Evolutionary conservation across 2,888 invertebrate genomes (phyloP), one percentile per base, ranked within the genome.

Genomic region (Lordiphosa fenestrarum): DNA sequence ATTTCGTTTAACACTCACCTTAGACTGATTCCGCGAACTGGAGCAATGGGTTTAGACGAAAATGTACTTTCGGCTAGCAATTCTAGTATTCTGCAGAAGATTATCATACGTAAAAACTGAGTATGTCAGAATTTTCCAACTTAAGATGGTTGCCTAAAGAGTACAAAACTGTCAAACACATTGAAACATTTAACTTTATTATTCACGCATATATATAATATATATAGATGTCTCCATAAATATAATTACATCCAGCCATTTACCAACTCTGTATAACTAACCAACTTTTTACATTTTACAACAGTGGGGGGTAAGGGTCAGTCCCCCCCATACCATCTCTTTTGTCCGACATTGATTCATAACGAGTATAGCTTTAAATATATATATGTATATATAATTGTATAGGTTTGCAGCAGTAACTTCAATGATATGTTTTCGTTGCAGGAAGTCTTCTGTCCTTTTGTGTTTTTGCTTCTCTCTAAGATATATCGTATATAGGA

Each of bases 391-490:
- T 42, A 39, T 65, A 51, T 52, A 65, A 58, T 65, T 49, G 65
- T 39, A 47, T 65, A 78, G 76, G 63, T 69, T 65, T 53, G 76
- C 76, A 75, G 76, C 83, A 80, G 72, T 80, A 66, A 71, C 68
- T 72, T 86, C 66, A 73, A 73, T 89, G 88, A 88, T 88, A 88
- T 88, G 88, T 88, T 84, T 77, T 81, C 84, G 89, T 88, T 88
- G 88, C 89, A 74, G 86, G 67, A 83, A 88, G 88, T 88, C 87
- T 86, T 83, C 63, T 53, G 67, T 75, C 85, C 40, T 41, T 57
- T 53, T 49, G 23, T 49, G 49, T 49, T 41, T 51, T 38, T 51
- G 47, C 42, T 25, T 39, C 40, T 58, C 51, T 52, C 66, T 76
- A 41, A 49, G 63, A 48, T 77, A 50, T 78, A 63, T 51, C 46